Evolutionary conservation across 2,888 invertebrate species (phyloP).

Genomic region (Furcula furcula): DNA sequence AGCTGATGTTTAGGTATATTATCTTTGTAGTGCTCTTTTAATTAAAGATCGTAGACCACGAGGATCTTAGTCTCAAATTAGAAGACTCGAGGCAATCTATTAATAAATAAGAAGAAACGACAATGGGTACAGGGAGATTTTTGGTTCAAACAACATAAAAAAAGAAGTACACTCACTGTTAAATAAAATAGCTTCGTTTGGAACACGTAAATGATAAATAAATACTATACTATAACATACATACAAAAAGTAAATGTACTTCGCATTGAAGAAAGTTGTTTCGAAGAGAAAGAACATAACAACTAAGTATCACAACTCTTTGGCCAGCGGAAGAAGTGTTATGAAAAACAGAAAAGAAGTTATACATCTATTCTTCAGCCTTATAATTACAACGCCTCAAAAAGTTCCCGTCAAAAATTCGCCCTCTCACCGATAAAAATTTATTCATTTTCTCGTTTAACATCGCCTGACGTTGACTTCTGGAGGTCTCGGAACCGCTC

Average conservation of each 20-base stretch:
- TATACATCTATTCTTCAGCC: slow-evolving; percentile 68
- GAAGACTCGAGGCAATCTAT: too few relatives aligned
- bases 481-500: slow-evolving; percentile 83
- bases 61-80: too few relatives aligned
- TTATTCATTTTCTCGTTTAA: slow-evolving; percentile 97
- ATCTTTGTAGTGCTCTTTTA: too few relatives aligned
- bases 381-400: slow-evolving; percentile 64
- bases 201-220: not conserved
- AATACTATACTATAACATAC: not conserved
- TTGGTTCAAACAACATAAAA: slow-evolving; percentile 61
- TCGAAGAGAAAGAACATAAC: slow-evolving; percentile 49
- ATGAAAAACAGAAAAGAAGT: slow-evolving; percentile 53
- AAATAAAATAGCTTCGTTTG: not conserved
- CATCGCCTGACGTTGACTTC: slow-evolving; percentile 91
- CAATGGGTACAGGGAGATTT: slow-evolving; percentile 17
- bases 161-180: slow-evolving; percentile 49
- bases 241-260: slow-evolving; percentile 44
- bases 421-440: slow-evolving; percentile 92
- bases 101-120: not conserved
- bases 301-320: slow-evolving; percentile 67
- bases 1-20: too few relatives aligned
- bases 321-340: slow-evolving; percentile 66
- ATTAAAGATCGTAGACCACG: too few relatives aligned
- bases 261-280: slow-evolving; percentile 33
- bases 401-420: slow-evolving; percentile 53